Evolutionary conservation across 2,888 invertebrate species (phyloP), one percentile per base, ranked within the genome.

Genomic region (Mechanitis messenoides): DNA sequence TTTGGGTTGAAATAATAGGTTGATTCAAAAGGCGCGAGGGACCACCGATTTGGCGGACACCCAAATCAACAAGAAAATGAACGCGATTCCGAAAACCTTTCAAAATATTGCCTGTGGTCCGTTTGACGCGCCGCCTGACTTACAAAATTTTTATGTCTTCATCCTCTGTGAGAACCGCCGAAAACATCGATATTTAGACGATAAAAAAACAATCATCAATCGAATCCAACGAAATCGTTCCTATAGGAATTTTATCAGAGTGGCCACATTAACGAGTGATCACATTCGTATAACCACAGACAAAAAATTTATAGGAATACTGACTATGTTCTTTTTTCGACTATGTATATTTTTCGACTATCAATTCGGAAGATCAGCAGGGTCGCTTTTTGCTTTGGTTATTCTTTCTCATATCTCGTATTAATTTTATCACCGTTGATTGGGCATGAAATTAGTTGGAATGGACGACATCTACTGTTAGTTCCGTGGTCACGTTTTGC

Each of bases 61-160:
- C 79, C 75, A 75, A 74, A 74, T 76, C 71, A 80, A 81, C 74
- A 77, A 80, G 76, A 75, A 74, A 71, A 75, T 65, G 72, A 77
- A 72, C 74, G 77, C 74, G 74, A 75, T 78, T 78, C 79, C 78
- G 76, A 77, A 76, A 81, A 82, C 72, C 75, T 72, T 78, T 79
- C 78, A 77, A 81, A 79, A 85, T 86, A 83, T 82, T 82, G 83
- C 78, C 86, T 87, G 89, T 85, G 88, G 88, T 84, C 85, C 72
- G 65, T 87, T 88, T 85, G 87, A 85, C 79, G 79, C 79, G 80
- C 88, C 89, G 87, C 83, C 66, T 72, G 74, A 74, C 76, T 77
- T 74, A 78, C 79, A 79, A 84, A 83, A 87, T 85, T 84, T 87
- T 88, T 89, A 90, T 87, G 89, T 90, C 90, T 90, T 89, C 86